Evolutionary conservation across 2,888 invertebrate genomes (phyloP).

Genomic region (Pyrgus malvae): DNA sequence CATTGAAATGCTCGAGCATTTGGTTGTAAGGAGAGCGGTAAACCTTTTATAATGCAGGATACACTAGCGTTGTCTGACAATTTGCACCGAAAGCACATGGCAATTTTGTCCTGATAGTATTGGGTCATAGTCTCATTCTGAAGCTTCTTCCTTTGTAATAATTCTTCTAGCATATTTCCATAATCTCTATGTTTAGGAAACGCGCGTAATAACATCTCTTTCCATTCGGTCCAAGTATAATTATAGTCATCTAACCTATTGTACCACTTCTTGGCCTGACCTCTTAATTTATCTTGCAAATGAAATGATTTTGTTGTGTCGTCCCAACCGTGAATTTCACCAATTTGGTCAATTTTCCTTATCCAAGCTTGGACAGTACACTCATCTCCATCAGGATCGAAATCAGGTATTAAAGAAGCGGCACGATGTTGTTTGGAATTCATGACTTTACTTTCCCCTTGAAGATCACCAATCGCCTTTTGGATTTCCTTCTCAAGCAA

Average conservation of each 20-base stretch:
- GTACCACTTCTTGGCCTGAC: conserved; percentile 39
- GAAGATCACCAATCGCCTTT: no score
- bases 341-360: conserved; percentile 32
- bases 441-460: no score
- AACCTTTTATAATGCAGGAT: conserved; percentile 27
- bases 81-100: conserved; percentile 20
- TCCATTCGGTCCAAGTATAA: conserved; percentile 40
- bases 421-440: no score
- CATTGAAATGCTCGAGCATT: conserved; percentile 39
- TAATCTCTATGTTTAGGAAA: conserved; percentile 40
- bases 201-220: conserved; percentile 35
- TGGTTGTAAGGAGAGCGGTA: conserved; percentile 23
- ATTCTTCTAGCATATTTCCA: conserved; percentile 34
- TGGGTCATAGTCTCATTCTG: conserved; percentile 37
- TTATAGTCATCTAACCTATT: conserved; percentile 39
- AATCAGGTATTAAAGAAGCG: no score
- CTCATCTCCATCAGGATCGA: no score
- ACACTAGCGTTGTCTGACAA: conserved; percentile 25
- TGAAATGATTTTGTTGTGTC: conserved; percentile 34
- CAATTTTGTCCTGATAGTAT: conserved; percentile 42
- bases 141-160: conserved; percentile 35
- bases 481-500: no score
- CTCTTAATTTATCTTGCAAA: conserved; percentile 36
- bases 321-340: conserved; percentile 35
- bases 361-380: no score